These are phyloP conservation scores for Ondatra zibethicus DNA, from an alignment of 2,113 vertebrate genomes.

Conservation along the genomic window DNA sequence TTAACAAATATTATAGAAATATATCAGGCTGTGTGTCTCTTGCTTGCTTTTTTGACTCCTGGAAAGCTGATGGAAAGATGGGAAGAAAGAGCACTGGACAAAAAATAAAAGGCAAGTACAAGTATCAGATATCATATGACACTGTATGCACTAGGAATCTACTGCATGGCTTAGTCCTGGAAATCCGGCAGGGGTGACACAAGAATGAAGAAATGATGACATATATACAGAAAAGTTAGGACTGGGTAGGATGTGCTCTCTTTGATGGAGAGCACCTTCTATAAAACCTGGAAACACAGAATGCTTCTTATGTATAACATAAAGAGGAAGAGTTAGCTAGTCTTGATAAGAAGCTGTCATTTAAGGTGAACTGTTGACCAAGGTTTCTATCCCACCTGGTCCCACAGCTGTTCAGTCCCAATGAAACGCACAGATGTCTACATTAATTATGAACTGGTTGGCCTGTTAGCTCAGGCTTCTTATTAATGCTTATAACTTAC, in stretches of 20 bases:
- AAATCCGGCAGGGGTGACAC: background rate
- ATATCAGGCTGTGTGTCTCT: background rate
- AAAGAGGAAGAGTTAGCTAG: no score
- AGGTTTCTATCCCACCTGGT: no score
- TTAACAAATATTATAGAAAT: background rate
- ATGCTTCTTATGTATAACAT: background rate
- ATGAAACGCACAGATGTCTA: no score
- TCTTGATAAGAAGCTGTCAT: background rate
- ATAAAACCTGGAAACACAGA: no score
- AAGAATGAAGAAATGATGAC: background rate
- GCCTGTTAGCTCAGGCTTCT: no score
- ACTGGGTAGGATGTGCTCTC: background rate
- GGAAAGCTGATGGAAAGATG: background rate
- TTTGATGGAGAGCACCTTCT: background rate
- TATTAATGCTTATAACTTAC: no score
- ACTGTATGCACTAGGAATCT: background rate
- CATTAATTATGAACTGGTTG: no score
- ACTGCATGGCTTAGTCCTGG: background rate
- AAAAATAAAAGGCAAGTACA: background rate
- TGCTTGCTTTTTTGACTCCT: background rate
- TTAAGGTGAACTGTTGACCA: no score
- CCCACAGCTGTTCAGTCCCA: no score
- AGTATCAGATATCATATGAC: background rate
- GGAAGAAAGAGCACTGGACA: accelerated
- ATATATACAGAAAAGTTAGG: background rate